Base-by-base conservation (phyloP, 2,113 vertebrate genomes). In the Phrynosoma blainvillii region DNA sequence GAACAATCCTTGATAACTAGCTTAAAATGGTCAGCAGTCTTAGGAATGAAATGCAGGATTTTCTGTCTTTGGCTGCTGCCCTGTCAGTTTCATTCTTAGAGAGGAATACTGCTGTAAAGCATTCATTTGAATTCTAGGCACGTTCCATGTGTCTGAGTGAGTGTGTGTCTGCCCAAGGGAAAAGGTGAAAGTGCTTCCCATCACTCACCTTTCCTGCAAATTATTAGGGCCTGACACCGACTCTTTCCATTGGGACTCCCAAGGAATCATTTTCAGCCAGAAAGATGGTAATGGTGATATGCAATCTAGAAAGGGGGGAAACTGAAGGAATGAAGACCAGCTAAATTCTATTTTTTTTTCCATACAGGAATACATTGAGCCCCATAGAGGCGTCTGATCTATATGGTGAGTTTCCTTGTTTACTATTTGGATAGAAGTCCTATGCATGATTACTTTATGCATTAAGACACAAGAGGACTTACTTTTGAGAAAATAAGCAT, bases 211-310 rank as follows among this genome's bases (percentile, higher is more conserved):
- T 87, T 92, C 74, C 66, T 91, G 32, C 27, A 71, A 81, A 52
- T 92, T 90, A 92, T 94, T 92, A 94, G 84, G 70, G 89, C 89
- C 80, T 54, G 81, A 87, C 71, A 13, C 27, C 54, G 88, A 87
- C 86, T 2, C 0, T 83, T 92, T 89, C 90, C 1, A 10, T 86
- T 92, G 90, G 79, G 88, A 89, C 52, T 78, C 73, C 59, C 79
- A 88, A 68, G 70, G 91, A 94, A 86, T 96, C 92, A 93, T 94
- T 93, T 94, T 92, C 87, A 89, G 85, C 25, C 0, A 0, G 32
- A 89, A 84, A 85, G 74, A 91, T 77, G 78, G 84, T 91, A 94
- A 91, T 81, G 59, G 79, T 82, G 91, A 89, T 14, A 84, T 79
- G 82, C 85, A 71, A 65, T 87, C 86, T 87, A 88, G 21, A 62